Percentiles rank a stretch among this genome's conserved stretches.
These are phyloP conservation scores for Heliconius melpomene DNA, from an alignment of 1,140 invertebrate species.

Conservation along the genomic window DNA sequence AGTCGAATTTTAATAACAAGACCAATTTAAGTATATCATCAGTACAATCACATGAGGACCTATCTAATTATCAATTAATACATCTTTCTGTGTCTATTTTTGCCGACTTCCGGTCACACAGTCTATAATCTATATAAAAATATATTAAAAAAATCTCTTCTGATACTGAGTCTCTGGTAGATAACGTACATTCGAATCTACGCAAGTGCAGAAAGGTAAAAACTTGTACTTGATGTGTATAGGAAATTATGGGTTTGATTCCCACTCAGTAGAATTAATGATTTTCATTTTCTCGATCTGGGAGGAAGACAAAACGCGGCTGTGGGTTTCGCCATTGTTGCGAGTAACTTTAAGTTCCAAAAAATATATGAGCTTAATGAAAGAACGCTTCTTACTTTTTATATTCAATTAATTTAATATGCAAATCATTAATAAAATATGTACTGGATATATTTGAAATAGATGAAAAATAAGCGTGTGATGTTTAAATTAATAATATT, in stretches of 20 bases:
- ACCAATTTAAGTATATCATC: constrained; percentile 1
- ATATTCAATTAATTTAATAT: neutral
- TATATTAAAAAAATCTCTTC: too few species aligned
- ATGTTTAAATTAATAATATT: neutral
- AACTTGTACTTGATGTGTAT: too few species aligned
- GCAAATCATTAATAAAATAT: neutral
- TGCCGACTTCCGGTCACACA: constrained; percentile 31
- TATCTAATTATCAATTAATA: constrained; percentile 7
- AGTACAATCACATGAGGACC: neutral
- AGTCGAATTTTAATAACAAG: neutral
- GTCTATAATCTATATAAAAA: neutral
- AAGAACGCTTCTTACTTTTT: neutral
- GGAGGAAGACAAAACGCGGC: too few species aligned
- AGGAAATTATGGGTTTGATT: too few species aligned
- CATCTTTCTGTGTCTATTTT: neutral
- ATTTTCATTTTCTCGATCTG: too few species aligned
- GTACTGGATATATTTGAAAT: neutral
- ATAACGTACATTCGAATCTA: too few species aligned
- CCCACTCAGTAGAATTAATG: too few species aligned
- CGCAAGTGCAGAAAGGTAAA: too few species aligned
- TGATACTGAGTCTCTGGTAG: too few species aligned
- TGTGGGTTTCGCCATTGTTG: too few species aligned
- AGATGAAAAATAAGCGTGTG: neutral
- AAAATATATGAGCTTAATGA: too few species aligned
- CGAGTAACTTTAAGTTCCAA: too few species aligned